Evolutionary conservation across 2,888 invertebrate species (phyloP).

Genomic region (Apamea anceps): DNA sequence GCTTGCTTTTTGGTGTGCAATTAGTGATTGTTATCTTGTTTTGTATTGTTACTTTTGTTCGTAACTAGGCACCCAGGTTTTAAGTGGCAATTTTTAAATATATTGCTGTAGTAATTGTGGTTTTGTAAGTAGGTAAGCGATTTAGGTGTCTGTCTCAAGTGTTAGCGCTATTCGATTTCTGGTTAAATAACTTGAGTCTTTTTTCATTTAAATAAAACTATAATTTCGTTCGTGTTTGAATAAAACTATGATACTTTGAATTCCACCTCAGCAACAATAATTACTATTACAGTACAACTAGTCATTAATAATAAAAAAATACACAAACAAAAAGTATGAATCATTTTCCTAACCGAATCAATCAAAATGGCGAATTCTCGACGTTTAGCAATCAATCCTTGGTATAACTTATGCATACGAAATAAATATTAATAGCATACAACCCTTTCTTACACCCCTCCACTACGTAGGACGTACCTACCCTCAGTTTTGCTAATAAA

Average conservation of each 20-base stretch:
- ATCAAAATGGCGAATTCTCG: constrained; percentile 69
- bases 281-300: constrained; percentile 27
- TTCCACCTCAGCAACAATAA: constrained; percentile 20
- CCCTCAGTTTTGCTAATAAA: constrained; percentile 85
- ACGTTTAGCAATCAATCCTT: constrained; percentile 76
- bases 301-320: constrained; percentile 55
- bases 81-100: constrained; percentile 68
- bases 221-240: neutral
- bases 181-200: constrained; percentile 16
- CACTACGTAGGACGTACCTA: constrained; percentile 65
- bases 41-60: constrained; percentile 74
- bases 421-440: constrained; percentile 87
- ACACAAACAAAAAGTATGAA: constrained; percentile 65
- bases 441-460: constrained; percentile 86
- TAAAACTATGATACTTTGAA: constrained; percentile 2
- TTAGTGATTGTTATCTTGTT: constrained; percentile 86
- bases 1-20: constrained; percentile 84
- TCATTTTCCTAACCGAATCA: constrained; percentile 66
- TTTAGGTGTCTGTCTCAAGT: constrained; percentile 50
- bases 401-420: constrained; percentile 82
- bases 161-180: constrained; percentile 44
- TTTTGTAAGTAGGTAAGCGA: constrained; percentile 52
- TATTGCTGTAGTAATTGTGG: constrained; percentile 61
- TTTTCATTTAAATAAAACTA: neutral
- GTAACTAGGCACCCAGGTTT: constrained; percentile 64